Conservation (phyloP, 2,113 vertebrate genomes). For the Platichthys flesus region DNA sequence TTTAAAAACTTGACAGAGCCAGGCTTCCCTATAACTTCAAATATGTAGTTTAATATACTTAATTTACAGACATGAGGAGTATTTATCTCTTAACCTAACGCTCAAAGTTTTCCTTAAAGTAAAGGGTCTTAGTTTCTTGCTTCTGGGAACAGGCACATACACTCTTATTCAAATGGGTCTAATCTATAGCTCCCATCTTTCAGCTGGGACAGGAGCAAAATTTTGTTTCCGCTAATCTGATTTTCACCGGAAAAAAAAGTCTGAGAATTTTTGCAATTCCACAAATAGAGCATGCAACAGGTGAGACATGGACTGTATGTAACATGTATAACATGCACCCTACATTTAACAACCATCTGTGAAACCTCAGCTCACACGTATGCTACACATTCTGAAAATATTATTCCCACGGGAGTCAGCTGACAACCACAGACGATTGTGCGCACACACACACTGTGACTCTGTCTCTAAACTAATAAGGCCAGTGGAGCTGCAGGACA, state of each 20-base stretch:
- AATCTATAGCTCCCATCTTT: conserved; percentile 26
- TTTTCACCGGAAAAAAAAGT: background rate
- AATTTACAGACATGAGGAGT: background rate
- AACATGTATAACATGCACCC: too few species aligned
- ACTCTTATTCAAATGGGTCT: conserved; percentile 10
- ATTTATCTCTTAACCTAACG: background rate
- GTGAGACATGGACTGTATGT: background rate
- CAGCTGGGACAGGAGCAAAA: conserved; percentile 17
- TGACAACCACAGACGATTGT: conserved; percentile 13
- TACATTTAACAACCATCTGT: conserved; percentile 4
- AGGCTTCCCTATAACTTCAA: background rate
- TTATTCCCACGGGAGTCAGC: conserved; percentile 56
- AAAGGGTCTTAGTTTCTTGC: background rate
- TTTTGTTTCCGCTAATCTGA: conserved; percentile 35
- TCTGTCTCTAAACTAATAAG: conserved; percentile 60
- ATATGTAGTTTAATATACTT: background rate
- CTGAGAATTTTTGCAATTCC: background rate
- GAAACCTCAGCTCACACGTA: conserved; percentile 19
- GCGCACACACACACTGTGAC: background rate
- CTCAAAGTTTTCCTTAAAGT: background rate
- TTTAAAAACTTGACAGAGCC: background rate
- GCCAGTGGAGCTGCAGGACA: conserved; percentile 36
- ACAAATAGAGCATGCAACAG: background rate
- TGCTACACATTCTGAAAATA: conserved; percentile 16
- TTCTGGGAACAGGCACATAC: too few species aligned